phyloP scores from a whole-genome alignment of 2,888 invertebrate species.

The Aelia acuminata region DNA sequence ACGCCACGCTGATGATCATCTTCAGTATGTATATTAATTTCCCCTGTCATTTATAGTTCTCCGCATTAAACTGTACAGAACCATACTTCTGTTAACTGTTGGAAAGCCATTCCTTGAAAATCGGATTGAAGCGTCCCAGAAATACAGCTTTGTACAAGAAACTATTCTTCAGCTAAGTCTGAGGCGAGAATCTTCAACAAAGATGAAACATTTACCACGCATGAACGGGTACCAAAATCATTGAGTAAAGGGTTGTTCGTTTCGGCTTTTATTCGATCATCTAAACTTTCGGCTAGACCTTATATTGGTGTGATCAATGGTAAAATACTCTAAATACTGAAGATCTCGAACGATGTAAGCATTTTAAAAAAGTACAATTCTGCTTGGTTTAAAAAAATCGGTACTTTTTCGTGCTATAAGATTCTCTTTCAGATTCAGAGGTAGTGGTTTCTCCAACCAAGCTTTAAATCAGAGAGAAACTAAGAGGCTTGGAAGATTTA shows the following conservation, averaged over 20 bases:
- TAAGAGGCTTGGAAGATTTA: constrained; percentile 14
- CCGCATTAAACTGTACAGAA: too few relatives aligned
- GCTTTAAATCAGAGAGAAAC: not conserved
- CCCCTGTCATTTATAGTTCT: too few relatives aligned
- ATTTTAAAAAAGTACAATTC: too few relatives aligned
- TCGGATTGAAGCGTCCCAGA: not conserved
- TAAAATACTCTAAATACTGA: too few relatives aligned
- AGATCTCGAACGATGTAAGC: too few relatives aligned
- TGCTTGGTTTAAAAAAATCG: too few relatives aligned
- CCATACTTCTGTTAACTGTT: not conserved
- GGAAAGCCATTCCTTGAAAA: not conserved
- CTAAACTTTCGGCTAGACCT: not conserved
- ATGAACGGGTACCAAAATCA: not conserved
- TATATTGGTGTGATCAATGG: too few relatives aligned
- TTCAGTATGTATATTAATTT: too few relatives aligned
- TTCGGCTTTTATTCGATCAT: not conserved
- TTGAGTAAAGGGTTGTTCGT: not conserved
- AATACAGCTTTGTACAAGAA: not conserved
- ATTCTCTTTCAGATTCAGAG: not conserved
- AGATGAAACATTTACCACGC: not conserved
- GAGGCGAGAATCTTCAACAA: not conserved
- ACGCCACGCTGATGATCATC: too few relatives aligned
- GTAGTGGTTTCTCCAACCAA: not conserved
- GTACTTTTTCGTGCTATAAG: not conserved
- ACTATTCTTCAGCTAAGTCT: not conserved